Base-by-base conservation (phyloP, 2,797 vertebrate genomes). In the Leptatherina wallacei region DNA sequence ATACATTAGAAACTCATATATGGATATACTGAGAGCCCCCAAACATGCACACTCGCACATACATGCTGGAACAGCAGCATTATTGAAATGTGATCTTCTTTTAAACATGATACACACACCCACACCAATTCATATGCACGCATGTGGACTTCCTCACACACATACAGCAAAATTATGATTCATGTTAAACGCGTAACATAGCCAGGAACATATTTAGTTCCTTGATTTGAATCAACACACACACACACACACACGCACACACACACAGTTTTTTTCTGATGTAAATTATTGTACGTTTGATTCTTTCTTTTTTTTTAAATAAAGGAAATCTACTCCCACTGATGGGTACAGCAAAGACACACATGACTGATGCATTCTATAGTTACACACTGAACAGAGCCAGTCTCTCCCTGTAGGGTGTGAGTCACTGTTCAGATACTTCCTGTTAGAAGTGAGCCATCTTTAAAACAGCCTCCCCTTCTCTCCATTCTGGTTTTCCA, bases 381-480 rank as follows among this genome's bases (percentile, higher is more conserved):
- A 77, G 64, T 71, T 69, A 58, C 76, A 88, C 65, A 88, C 78
- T 75, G 70, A 82, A 80, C 73, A 83, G 72, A 84, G 69, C 63
- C 63, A 65, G 61, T 70, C 73, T 77, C 64, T 77, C 77, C 68
- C 73, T 78, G 78, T 80, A 81, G 72, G 72, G 75, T 75, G 81
- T 90, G 85, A 90, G 84, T 92, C 91, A 92, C 83, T 87, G 52
- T 84, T 89, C 78, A 87, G 85, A 93, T 89, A 91, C 89, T 91
- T 92, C 90, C 90, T 92, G 89, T 88, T 91, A 78, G 71, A 90
- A 85, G 81, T 88, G 85, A 88, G 84, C 72, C 65, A 79, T 87
- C 84, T 87, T 78, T 91, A 86, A 87, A 85, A 84, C 82, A 86
- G 63, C 73, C 82, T 80, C 73, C 47, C 77, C 5, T 69, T 72